A percentile compares a stretch with the other conserved stretches of the same genome.
phyloP scores from a whole-genome alignment of 2,797 vertebrate species.

The Bovichtus variegatus region DNA sequence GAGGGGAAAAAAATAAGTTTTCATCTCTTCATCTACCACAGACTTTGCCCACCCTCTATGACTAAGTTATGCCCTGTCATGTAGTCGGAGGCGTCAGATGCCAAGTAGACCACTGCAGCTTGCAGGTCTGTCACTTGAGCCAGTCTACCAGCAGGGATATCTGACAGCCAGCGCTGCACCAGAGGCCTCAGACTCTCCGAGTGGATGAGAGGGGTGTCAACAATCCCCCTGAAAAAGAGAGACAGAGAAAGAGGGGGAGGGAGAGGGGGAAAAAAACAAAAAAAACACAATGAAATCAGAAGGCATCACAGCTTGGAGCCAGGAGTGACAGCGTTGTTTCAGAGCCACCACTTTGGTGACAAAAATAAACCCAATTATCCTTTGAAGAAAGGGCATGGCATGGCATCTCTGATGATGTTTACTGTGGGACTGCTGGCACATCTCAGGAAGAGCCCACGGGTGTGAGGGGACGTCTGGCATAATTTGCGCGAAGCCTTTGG shows the following conservation, averaged over 20 bases:
- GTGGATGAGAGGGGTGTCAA: slow-evolving; percentile 91
- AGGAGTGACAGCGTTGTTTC: slow-evolving; percentile 84
- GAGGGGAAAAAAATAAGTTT: slow-evolving; percentile 42
- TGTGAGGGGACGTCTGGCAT: slow-evolving; percentile 38
- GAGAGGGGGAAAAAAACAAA: not conserved
- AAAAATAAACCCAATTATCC: slow-evolving; percentile 87
- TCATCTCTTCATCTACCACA: slow-evolving; percentile 83
- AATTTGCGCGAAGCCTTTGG: slow-evolving; percentile 63
- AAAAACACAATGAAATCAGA: slow-evolving; percentile 77
- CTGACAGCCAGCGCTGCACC: slow-evolving; percentile 88
- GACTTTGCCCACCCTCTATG: slow-evolving; percentile 92
- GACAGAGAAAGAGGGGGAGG: slow-evolving; percentile 44
- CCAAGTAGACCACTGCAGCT: slow-evolving; percentile 91
- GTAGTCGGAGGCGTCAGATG: slow-evolving; percentile 90
- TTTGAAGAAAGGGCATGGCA: slow-evolving; percentile 69
- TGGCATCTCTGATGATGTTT: slow-evolving; percentile 74
- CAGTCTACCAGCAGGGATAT: slow-evolving; percentile 90
- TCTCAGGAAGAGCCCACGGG: slow-evolving; percentile 61
- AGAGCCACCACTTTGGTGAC: slow-evolving; percentile 80
- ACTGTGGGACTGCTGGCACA: slow-evolving; percentile 65
- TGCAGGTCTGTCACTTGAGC: slow-evolving; percentile 91
- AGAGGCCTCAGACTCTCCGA: slow-evolving; percentile 87
- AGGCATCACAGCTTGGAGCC: slow-evolving; percentile 80
- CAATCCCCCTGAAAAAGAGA: slow-evolving; percentile 87
- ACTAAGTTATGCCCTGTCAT: slow-evolving; percentile 95